Percentiles rank a stretch among this genome's conserved stretches.
These are phyloP conservation scores for Mobula birostris DNA, from an alignment of 2,113 vertebrate genomes.

Conservation along the genomic window DNA sequence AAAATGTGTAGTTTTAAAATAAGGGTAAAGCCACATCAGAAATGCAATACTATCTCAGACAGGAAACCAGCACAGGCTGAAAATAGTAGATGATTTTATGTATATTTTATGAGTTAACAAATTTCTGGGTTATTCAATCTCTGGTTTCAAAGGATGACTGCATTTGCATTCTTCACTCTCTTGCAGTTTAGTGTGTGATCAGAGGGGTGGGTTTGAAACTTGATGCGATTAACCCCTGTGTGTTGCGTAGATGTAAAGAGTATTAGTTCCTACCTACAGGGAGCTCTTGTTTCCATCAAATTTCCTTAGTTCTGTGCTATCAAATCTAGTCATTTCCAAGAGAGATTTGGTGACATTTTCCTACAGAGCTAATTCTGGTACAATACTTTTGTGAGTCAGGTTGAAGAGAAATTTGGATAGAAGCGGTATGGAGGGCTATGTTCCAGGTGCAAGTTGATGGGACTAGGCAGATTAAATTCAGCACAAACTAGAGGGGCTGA, in stretches of 20 bases:
- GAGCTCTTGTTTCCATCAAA: background rate
- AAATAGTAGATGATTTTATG: background rate
- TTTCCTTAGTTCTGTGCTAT: background rate
- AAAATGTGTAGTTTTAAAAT: too few relatives aligned
- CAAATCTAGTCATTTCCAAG: background rate
- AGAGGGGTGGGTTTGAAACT: too few relatives aligned
- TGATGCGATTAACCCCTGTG: too few relatives aligned
- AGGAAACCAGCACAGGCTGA: background rate
- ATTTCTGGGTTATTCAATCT: background rate
- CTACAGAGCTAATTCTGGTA: background rate
- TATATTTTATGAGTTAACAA: conserved; percentile 23
- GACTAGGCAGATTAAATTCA: too few relatives aligned
- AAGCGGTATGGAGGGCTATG: too few relatives aligned
- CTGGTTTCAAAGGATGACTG: background rate
- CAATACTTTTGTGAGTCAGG: background rate
- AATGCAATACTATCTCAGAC: background rate
- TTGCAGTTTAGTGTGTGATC: background rate
- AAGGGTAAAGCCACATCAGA: background rate
- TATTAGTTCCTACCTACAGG: background rate
- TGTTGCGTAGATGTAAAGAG: background rate
- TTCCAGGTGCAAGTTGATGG: too few relatives aligned
- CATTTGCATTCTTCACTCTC: background rate
- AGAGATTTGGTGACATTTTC: background rate
- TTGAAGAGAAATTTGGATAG: too few relatives aligned
- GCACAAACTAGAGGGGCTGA: too few relatives aligned